A percentile compares a stretch with the other conserved stretches of the same genome.
Evolutionary conservation across 2,797 vertebrate species (phyloP).

Genomic region (Tangara arthus): DNA sequence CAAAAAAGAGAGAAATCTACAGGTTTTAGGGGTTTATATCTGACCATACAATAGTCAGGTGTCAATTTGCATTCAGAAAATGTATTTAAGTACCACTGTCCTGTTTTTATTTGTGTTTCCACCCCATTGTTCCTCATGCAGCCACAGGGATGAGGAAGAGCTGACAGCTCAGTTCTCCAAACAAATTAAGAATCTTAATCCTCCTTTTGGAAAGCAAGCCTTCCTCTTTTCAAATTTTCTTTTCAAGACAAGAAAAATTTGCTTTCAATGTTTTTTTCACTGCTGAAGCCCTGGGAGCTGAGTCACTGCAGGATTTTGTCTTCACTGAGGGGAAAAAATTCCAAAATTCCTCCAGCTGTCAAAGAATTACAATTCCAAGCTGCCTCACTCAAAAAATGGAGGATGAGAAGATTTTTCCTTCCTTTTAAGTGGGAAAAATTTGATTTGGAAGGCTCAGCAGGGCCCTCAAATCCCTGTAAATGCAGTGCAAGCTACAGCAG

Average conservation of each 20-base stretch:
- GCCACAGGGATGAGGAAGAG: not conserved
- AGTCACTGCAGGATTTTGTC: too few relatives aligned
- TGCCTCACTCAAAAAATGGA: not conserved
- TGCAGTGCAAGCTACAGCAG: too few relatives aligned
- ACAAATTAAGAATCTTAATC: not conserved
- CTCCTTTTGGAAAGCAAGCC: not conserved
- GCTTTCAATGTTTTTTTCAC: too few relatives aligned
- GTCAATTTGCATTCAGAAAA: not conserved
- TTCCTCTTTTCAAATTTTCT: too few relatives aligned
- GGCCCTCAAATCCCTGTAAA: not conserved
- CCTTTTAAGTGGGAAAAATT: not conserved
- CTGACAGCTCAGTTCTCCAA: not conserved
- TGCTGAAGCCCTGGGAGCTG: too few relatives aligned
- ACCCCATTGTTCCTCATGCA: rapidly evolving
- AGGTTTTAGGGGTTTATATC: not conserved
- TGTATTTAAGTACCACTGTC: not conserved
- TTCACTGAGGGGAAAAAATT: not conserved
- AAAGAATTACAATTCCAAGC: not conserved
- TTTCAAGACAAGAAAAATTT: too few relatives aligned
- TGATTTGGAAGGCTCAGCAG: not conserved
- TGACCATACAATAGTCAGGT: not conserved
- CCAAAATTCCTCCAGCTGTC: not conserved
- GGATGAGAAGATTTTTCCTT: not conserved
- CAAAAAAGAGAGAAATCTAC: not conserved
- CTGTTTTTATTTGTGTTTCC: rapidly evolving